Evolutionary conservation across 1,140 invertebrate genomes (phyloP), one percentile per base, ranked within the genome.

Genomic region (Brachionus koreanus): DNA sequence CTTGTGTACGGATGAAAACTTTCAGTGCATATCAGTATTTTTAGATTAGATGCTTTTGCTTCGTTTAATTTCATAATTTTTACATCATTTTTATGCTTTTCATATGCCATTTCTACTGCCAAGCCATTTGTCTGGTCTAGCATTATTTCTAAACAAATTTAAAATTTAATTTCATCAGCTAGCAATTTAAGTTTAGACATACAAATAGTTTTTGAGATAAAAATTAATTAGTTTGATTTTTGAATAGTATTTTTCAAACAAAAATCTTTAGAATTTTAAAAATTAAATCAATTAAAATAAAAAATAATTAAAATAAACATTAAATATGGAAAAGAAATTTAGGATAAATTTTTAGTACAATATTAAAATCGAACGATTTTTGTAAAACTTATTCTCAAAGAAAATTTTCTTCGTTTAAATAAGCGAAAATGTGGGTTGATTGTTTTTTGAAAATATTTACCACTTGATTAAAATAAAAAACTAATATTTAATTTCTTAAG

Each of bases 1-100:
- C 82, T 82, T 4, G 82, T 82, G 42, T 72, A 82, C 37, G 82
- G 65, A 49, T 69, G 82, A 43, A 82, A 82, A n/a, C 82, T 82
- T 75, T 82, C 82, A 33, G 82, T 69, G 13, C 57, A 82, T 52
- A 82, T 72, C 19, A 82, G 19, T n/a, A 82, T 72, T 39, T 61
- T 61, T 46, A 74, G 10, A 23, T 23, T 74, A 12, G 16, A 25
- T 74, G 6, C 25, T 65, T 29, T 29, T 33, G 10, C 2, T 19
- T 10, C 43, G n/a, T 25, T 74, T 46, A 19, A 19, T 16, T 23
- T 74, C 37, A 46, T 74, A 23, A 46, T 74, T 43, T 35, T 43
- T 25, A 16, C 52, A 61, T 13, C 35, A 39, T 23, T 42, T 37
- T 65, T 33, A n/a, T 33, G 10, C 5, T 33, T 4, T 65, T 65